Conservation (phyloP, 1,140 invertebrate genomes). For the Lineus longissimus region DNA sequence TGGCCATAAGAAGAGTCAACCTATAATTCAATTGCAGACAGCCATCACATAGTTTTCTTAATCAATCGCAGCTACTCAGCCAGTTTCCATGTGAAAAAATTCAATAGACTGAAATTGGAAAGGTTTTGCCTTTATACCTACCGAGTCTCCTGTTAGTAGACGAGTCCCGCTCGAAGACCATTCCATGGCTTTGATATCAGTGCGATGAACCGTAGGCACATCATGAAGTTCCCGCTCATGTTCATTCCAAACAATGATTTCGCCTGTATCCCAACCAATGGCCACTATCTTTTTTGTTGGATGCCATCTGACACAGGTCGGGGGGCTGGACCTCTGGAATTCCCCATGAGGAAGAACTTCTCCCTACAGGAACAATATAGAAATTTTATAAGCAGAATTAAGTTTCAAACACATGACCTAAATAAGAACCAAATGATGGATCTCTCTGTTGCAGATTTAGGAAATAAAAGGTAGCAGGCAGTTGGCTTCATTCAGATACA, state of each 20-base stretch:
- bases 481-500: neutral
- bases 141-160: conserved; percentile 61
- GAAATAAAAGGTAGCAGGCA: neutral
- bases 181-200: conserved; percentile 68
- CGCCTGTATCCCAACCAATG: conserved; percentile 87
- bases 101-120: too few relatives aligned
- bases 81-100: too few relatives aligned
- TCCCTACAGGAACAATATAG: conserved; percentile 60
- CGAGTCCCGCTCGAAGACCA: conserved; percentile 77
- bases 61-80: too few relatives aligned
- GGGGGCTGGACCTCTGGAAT: conserved; percentile 51
- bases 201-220: conserved; percentile 73
- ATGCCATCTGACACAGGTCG: conserved; percentile 80
- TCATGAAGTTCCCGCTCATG: conserved; percentile 65
- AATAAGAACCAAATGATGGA: neutral
- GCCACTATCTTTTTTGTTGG: conserved; percentile 75
- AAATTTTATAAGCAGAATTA: conserved; percentile 9
- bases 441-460: neutral
- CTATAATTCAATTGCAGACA: too few relatives aligned
- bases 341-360: conserved; percentile 74
- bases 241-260: conserved; percentile 76
- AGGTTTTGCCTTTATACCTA: too few relatives aligned
- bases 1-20: too few relatives aligned
- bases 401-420: neutral
- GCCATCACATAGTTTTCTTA: too few relatives aligned